Conservation (phyloP, 2,797 vertebrate species). For the Gallinago nigripennis region DNA sequence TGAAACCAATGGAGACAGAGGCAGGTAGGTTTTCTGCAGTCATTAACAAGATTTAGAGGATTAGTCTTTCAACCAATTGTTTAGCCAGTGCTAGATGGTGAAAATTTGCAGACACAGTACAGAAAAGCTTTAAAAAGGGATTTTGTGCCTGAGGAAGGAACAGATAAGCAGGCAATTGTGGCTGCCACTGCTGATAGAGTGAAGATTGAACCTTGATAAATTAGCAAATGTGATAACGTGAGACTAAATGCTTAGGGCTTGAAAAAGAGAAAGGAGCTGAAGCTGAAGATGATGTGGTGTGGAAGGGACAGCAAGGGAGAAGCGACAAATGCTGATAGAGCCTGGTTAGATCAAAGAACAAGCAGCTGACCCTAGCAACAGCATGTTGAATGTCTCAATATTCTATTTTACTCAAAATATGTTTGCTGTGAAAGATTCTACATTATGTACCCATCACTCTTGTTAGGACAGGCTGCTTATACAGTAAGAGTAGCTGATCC, state of each 20-base stretch:
- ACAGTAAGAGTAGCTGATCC: background rate
- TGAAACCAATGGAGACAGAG: background rate
- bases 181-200: background rate
- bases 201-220: background rate
- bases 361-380: background rate
- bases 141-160: slow-evolving; percentile 33
- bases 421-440: background rate
- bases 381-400: background rate
- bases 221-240: background rate
- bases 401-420: background rate
- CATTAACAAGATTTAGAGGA: background rate
- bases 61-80: background rate
- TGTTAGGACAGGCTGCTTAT: background rate
- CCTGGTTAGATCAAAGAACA: background rate
- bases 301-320: background rate
- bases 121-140: background rate
- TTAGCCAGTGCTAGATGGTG: background rate
- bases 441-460: background rate
- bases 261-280: background rate
- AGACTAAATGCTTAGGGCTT: background rate
- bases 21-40: background rate
- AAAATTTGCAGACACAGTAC: background rate
- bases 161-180: slow-evolving; percentile 1
- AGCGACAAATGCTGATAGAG: background rate
- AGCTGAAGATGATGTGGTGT: background rate